phyloP scores from a whole-genome alignment of 2,113 vertebrate species.

The Rhinoderma darwinii region DNA sequence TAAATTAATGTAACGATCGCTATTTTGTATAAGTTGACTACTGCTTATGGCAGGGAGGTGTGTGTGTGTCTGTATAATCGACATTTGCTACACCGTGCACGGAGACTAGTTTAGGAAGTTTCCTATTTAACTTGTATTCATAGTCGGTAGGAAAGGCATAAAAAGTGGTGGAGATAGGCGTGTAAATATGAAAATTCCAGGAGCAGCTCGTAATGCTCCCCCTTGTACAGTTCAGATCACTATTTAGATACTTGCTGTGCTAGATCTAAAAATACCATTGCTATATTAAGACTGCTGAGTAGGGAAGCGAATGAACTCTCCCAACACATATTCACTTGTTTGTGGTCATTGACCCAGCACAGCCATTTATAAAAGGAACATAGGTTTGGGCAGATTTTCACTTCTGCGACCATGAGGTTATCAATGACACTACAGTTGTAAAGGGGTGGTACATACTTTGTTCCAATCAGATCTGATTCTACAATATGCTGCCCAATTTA shows the following conservation, averaged over 20 bases:
- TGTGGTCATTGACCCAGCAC: conserved; percentile 11
- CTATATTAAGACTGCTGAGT: not conserved
- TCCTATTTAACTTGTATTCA: not conserved
- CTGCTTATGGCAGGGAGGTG: too few species aligned
- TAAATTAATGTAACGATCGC: too few species aligned
- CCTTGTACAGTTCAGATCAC: conserved; percentile 3
- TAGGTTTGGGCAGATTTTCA: not conserved
- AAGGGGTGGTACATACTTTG: too few species aligned
- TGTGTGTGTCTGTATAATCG: too few species aligned
- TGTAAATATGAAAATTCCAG: conserved; percentile 36
- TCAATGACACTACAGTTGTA: too few species aligned
- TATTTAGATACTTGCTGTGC: conserved; percentile 38
- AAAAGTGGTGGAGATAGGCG: not conserved
- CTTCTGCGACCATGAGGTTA: not conserved
- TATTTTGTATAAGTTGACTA: too few species aligned
- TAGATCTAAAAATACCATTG: conserved; percentile 32
- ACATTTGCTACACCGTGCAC: not conserved
- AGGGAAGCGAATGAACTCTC: not conserved
- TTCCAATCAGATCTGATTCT: too few species aligned
- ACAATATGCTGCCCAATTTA: too few species aligned
- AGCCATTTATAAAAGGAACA: not conserved
- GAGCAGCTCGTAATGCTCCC: conserved; percentile 22
- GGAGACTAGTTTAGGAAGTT: not conserved
- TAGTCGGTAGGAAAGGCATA: not conserved
- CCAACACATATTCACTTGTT: not conserved